Percentiles rank a stretch among this genome's conserved stretches.
Conservation (phyloP, 2,888 invertebrate genomes). For the Eupithecia subfuscata region DNA sequence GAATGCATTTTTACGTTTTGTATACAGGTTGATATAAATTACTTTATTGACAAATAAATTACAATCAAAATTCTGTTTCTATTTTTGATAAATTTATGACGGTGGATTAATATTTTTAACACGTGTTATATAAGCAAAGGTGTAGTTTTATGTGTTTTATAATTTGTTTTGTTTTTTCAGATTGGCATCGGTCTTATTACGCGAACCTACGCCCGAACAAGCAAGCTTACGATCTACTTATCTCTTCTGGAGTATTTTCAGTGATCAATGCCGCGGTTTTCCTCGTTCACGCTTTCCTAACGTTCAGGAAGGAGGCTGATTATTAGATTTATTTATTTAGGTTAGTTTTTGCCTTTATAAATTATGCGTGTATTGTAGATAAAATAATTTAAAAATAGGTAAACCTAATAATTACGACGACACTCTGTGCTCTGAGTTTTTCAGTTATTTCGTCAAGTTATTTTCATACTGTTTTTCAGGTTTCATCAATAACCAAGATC, state of each 20-base stretch:
- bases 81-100: neutral
- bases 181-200: slow-evolving; percentile 80
- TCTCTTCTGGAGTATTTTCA: slow-evolving; percentile 86
- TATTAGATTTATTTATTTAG: slow-evolving; percentile 59
- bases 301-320: slow-evolving; percentile 82
- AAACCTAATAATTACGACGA: slow-evolving; percentile 15
- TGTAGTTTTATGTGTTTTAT: neutral
- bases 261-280: slow-evolving; percentile 85
- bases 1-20: slow-evolving; percentile 19
- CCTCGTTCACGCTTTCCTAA: slow-evolving; percentile 85
- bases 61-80: too few species aligned
- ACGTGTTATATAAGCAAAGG: neutral
- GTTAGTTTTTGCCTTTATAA: slow-evolving; percentile 15
- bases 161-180: slow-evolving; percentile 56
- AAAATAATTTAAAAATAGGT: slow-evolving; percentile 35
- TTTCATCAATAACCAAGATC: neutral
- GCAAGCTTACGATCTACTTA: slow-evolving; percentile 87
- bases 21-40: neutral
- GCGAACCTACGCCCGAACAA: slow-evolving; percentile 85
- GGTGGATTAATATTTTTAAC: neutral
- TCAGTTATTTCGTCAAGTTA: slow-evolving; percentile 14
- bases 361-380: slow-evolving; percentile 37
- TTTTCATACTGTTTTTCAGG: slow-evolving; percentile 12
- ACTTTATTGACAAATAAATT: too few species aligned
- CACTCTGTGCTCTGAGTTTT: slow-evolving; percentile 10